Conservation (phyloP, 2,888 invertebrate genomes). For the Julus scandinavius region DNA sequence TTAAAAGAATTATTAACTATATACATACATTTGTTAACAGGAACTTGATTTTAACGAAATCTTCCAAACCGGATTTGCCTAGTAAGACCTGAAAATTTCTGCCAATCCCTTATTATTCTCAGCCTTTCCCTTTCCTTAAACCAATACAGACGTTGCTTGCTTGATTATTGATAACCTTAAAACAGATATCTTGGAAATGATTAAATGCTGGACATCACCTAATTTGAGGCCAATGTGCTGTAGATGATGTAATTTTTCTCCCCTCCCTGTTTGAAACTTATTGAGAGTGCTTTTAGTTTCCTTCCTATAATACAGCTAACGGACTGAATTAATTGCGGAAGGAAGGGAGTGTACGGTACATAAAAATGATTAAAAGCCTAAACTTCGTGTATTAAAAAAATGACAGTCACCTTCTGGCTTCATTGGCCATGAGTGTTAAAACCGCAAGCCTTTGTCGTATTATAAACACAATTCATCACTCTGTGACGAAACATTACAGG, state of each 20-base stretch:
- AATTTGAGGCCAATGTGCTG: neutral
- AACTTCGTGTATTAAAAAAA: neutral
- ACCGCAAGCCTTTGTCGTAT: neutral
- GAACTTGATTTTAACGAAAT: neutral
- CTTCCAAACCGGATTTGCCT: neutral
- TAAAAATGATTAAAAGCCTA: slow-evolving; percentile 6
- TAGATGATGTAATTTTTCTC: neutral
- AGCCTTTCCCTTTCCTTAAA: neutral
- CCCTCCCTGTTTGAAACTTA: neutral
- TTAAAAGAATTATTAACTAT: neutral
- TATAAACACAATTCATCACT: neutral
- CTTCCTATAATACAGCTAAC: neutral
- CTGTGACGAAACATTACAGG: neutral
- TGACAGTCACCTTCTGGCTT: slow-evolving; percentile 26
- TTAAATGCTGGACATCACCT: slow-evolving; percentile 6
- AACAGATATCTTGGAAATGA: neutral
- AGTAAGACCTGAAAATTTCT: no score
- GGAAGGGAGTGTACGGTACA: neutral
- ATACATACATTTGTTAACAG: neutral
- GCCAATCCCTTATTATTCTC: neutral
- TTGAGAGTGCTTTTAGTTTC: neutral
- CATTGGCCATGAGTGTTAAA: neutral
- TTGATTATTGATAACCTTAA: no score
- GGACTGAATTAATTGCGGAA: neutral
- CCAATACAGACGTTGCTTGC: neutral